Base-by-base conservation (phyloP, 2,797 vertebrate species). In the Poeciliopsis infans region DNA sequence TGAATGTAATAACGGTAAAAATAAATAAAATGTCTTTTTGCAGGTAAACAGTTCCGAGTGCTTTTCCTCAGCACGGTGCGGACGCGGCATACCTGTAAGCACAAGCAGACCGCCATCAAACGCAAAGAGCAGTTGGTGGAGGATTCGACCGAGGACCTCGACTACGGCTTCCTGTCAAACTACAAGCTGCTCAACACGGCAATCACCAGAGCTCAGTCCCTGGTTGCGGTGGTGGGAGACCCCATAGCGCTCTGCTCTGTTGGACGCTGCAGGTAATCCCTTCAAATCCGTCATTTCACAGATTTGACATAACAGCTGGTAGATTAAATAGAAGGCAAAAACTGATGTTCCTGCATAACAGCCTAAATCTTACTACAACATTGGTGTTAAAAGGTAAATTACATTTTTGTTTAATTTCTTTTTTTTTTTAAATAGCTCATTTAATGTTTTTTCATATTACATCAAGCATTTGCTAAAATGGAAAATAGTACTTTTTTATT, bases 131-230 rank as follows among this genome's bases (percentile, higher is more conserved):
- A 99, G 93, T 95, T 99, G 47, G 95, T 99, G 84, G 98, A 99
- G 94, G 98, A 99, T 93, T 99, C 98, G 2, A 99, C 98, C 0
- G 98, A 99, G 83, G 98, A 99, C 83, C 96, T 99, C 75, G 98
- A 99, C 95, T 99, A 99, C 28, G 98, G 98, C 84, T 99, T 99
- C 93, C 95, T 99, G 69, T 99, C 98, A 79, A 99, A 99, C 94
- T 99, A 99, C 95, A 99, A 99, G 92, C 98, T 99, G 79, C 98
- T 99, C 74, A 99, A 99, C 94, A 99, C 98, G 10, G 98, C 98
- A 95, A 99, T 99, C 94, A 99, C 98, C 47, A 96, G 98, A 93
- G 98, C 98, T 47, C 98, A 99, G 85, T 99, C 98, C 80, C 90
- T 99, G 92, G 98, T 99, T 85, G 98, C 98, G 41, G 98, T 99